A percentile compares a stretch with the other conserved stretches of the same genome.
phyloP scores from a whole-genome alignment of 2,113 vertebrate species.

The Amphiprion ocellaris region DNA sequence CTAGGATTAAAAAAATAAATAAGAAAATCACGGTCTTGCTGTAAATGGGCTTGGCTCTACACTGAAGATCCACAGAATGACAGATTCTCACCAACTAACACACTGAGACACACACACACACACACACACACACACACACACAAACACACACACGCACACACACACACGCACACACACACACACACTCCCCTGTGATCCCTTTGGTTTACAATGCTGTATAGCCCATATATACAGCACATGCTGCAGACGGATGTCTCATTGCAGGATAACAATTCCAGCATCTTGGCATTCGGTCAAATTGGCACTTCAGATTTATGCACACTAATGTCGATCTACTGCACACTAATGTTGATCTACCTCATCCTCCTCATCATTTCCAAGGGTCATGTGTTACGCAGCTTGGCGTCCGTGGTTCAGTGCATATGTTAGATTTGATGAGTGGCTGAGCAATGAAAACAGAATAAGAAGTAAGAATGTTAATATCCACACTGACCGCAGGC shows the following conservation, averaged over 20 bases:
- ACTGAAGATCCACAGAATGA: neutral
- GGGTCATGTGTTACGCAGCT: slow-evolving; percentile 45
- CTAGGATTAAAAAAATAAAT: neutral
- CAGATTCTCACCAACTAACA: neutral
- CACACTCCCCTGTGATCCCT: slow-evolving; percentile 32
- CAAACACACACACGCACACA: slow-evolving; percentile 15
- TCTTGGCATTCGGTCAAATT: slow-evolving; percentile 25
- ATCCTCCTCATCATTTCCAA: slow-evolving; percentile 24
- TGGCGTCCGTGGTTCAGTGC: neutral
- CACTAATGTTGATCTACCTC: slow-evolving; percentile 10
- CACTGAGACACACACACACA: slow-evolving; percentile 12
- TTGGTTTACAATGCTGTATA: neutral
- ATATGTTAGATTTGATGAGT: slow-evolving; percentile 56
- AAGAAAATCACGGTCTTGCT: neutral
- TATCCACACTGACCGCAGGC: slow-evolving; percentile 53
- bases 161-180: slow-evolving; percentile 23
- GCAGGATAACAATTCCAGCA: slow-evolving; percentile 20
- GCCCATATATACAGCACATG: neutral
- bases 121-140: slow-evolving; percentile 16
- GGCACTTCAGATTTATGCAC: slow-evolving; percentile 34
- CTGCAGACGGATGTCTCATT: neutral
- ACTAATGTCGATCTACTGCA: neutral
- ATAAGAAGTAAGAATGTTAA: slow-evolving; percentile 60
- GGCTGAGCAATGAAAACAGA: slow-evolving; percentile 65
- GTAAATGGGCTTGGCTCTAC: neutral